phyloP scores from a whole-genome alignment of 2,113 vertebrate species.

The Grammomys surdaster region DNA sequence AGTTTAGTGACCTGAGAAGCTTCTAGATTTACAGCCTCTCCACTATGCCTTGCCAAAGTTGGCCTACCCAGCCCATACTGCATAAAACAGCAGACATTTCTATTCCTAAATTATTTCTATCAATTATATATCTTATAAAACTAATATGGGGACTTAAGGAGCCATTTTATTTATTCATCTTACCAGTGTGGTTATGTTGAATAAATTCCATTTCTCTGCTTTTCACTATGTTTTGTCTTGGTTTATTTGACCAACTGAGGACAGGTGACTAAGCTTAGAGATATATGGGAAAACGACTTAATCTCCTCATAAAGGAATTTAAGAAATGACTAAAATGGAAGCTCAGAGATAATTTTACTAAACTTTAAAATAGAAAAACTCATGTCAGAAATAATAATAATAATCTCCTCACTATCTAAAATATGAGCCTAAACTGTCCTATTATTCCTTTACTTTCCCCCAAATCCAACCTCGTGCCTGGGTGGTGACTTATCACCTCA shows the following conservation, averaged over 20 bases:
- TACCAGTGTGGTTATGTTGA: neutral
- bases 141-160: neutral
- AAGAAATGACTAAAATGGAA: neutral
- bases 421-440: neutral
- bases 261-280: neutral
- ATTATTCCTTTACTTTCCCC: neutral
- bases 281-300: neutral
- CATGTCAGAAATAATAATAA: neutral
- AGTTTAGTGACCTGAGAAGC: too few relatives aligned
- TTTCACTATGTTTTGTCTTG: neutral
- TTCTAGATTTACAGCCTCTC: neutral
- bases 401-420: neutral
- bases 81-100: rapidly evolving
- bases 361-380: neutral
- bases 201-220: neutral
- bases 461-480: neutral
- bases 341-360: neutral
- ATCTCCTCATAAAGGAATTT: neutral
- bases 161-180: neutral
- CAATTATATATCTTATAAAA: neutral
- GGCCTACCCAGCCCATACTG: neutral
- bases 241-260: neutral
- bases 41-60: neutral
- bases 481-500: neutral
- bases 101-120: neutral